Evolutionary conservation across 2,113 vertebrate species (phyloP).

Genomic region (Bettongia penicillata): DNA sequence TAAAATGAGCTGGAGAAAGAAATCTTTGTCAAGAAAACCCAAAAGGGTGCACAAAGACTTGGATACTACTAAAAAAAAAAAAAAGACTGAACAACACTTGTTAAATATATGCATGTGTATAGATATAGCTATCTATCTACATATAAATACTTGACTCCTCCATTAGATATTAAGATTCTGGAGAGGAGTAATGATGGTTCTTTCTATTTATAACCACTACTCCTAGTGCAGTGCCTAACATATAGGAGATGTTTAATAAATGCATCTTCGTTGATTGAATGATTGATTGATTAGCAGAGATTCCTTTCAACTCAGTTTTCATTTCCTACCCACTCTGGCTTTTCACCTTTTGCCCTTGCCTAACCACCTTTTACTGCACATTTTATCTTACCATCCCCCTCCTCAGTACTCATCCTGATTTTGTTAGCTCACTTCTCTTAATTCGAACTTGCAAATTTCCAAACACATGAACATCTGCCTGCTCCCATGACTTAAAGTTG

Average conservation of each 20-base stretch:
- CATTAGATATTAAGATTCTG: neutral
- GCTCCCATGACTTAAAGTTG: neutral
- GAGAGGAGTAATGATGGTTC: neutral
- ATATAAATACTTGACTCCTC: neutral
- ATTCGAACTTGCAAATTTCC: conserved; percentile 32
- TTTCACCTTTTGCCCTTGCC: neutral
- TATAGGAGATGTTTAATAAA: neutral
- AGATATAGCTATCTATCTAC: too few species aligned
- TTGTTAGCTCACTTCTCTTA: conserved; percentile 34
- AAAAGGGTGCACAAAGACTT: too few species aligned
- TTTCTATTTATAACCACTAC: neutral
- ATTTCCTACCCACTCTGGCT: neutral
- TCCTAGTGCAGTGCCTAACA: neutral
- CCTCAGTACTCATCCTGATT: neutral
- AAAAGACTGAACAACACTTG: too few species aligned
- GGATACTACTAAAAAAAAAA: too few species aligned
- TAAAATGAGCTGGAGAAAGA: too few species aligned
- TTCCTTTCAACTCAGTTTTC: neutral
- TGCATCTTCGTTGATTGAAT: neutral
- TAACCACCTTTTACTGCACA: neutral
- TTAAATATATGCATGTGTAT: too few species aligned
- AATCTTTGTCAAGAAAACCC: too few species aligned
- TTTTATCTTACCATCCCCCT: neutral
- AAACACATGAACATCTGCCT: neutral
- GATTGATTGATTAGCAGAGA: neutral